Conservation (phyloP, 2,113 vertebrate species). For the Pteropus alecto region DNA sequence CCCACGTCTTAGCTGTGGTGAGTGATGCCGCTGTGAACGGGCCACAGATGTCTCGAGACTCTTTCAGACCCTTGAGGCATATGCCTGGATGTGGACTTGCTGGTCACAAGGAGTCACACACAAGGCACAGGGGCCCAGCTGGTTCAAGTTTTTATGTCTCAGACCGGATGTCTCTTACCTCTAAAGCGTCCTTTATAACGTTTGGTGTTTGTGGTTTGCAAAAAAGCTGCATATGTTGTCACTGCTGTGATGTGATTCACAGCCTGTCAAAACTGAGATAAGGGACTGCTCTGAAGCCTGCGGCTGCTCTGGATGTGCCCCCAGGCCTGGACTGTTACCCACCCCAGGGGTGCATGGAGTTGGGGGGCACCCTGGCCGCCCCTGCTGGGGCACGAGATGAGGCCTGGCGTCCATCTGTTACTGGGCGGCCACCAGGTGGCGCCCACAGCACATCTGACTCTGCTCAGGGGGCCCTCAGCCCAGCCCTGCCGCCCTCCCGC, state of each 20-base stretch:
- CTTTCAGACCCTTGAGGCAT: rapidly evolving
- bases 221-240: not conserved
- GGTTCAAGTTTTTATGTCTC: rapidly evolving
- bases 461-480: no score
- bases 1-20: rapidly evolving
- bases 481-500: no score
- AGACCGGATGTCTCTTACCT: no score
- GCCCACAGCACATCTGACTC: rapidly evolving
- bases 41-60: no score
- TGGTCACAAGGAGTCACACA: not conserved
- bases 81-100: rapidly evolving
- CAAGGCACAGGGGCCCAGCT: not conserved
- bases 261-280: not conserved
- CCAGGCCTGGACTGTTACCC: not conserved
- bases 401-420: no score
- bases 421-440: not conserved
- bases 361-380: not conserved
- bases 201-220: not conserved
- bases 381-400: not conserved
- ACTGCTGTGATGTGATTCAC: no score
- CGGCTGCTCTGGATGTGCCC: not conserved
- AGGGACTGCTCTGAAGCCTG: not conserved
- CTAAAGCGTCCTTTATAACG: rapidly evolving
- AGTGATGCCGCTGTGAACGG: not conserved
- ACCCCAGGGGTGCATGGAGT: no score